phyloP scores from a whole-genome alignment of 2,113 vertebrate species.

The Anser cygnoides region DNA sequence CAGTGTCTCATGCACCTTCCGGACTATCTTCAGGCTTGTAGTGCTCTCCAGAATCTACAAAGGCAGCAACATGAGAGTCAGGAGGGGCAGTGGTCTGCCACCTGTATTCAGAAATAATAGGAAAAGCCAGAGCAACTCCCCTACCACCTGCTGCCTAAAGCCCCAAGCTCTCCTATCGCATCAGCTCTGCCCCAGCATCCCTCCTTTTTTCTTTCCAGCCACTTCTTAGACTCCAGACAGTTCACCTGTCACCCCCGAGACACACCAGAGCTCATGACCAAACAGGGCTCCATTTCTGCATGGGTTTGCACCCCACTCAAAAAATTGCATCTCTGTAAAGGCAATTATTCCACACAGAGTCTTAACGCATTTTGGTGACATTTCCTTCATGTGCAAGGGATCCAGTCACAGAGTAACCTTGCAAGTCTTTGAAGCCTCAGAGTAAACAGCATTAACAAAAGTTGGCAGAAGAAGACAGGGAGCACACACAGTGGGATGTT shows the following conservation, averaged over 20 bases:
- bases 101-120: background rate
- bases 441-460: background rate
- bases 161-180: background rate
- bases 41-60: conserved; percentile 88
- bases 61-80: background rate
- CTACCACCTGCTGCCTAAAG: background rate
- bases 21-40: conserved; percentile 88
- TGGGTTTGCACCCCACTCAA: background rate
- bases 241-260: background rate
- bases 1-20: conserved; percentile 87
- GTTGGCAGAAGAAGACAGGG: background rate
- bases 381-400: background rate
- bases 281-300: background rate
- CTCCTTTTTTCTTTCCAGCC: background rate
- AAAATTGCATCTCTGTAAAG: background rate
- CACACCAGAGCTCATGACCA: background rate
- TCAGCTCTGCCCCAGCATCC: background rate
- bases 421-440: background rate
- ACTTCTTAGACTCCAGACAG: background rate
- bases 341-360: background rate
- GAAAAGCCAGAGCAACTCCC: background rate
- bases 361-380: background rate
- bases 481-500: background rate
- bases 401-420: background rate
- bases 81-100: background rate